Percentiles rank a stretch among this genome's conserved stretches.
These are phyloP conservation scores for Pantelozetes paolii DNA, from an alignment of 2,888 invertebrate genomes.

Conservation along the genomic window DNA sequence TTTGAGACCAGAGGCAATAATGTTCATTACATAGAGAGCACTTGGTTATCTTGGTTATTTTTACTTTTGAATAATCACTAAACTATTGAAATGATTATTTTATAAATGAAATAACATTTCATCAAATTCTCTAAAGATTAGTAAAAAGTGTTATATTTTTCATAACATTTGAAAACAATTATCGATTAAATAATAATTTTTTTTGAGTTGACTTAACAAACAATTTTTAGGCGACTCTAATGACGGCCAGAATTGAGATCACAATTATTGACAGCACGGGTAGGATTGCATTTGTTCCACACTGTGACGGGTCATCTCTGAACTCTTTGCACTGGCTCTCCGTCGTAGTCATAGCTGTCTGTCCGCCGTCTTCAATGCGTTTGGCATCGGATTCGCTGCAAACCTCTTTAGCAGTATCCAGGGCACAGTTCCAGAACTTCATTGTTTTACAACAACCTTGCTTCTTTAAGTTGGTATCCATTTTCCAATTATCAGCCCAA, in stretches of 20 bases:
- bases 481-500: neutral
- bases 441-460: neutral
- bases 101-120: no score
- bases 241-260: neutral
- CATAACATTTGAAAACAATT: no score
- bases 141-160: no score
- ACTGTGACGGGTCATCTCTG: neutral
- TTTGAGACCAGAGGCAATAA: no score
- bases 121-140: no score
- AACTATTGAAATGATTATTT: no score
- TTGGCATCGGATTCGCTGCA: neutral
- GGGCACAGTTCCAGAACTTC: neutral
- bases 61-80: no score
- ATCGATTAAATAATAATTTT: neutral
- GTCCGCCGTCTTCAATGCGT: neutral
- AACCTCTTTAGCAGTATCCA: neutral
- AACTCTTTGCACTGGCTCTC: neutral
- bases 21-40: no score
- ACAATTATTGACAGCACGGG: conserved; percentile 5
- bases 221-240: neutral
- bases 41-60: no score
- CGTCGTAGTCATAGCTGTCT: neutral
- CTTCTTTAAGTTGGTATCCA: neutral
- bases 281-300: conserved; percentile 1
- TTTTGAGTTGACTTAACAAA: neutral